Evolutionary conservation across 2,888 invertebrate genomes (phyloP), one percentile per base, ranked within the genome.

Genomic region (Sinohyriopsis cumingii): DNA sequence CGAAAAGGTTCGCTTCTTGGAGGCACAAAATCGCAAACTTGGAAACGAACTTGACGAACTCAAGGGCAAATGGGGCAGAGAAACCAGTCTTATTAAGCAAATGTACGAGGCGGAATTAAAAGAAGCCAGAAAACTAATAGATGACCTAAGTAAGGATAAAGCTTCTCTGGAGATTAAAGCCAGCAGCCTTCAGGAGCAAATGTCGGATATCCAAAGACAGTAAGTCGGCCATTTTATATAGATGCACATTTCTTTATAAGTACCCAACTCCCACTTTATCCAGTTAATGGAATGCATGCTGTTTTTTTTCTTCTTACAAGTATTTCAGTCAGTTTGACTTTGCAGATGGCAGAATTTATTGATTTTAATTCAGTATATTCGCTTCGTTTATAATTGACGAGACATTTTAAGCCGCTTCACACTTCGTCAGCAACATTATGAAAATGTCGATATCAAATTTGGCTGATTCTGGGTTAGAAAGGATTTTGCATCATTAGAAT

Each of bases 41-140:
- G 89, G 85, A 60, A 80, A 81, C 19, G 90, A 90, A 74, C 75
- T 90, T 68, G 88, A 89, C 24, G 84, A 84, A 33, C 81, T 90
- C 68, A 87, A 84, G 68, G 84, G 83, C 25, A 85, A 87, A 82
- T 88, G 88, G 87, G 88, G 88, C 67, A 85, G 87, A 64, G 87
- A 87, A 78, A 89, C 89, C 4, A 80, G 80, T 59, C 85, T 87
- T 73, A 86, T 90, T 71, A 89, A 91, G 82, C 83, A 86, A 69
- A 90, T 90, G 89, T 92, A 90, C 86, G 90, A 91, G 66, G 89
- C 89, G 66, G 91, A 91, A 74, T 83, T 92, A 75, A 88, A 90
- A 9, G 91, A 91, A 70, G 91, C 91, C 33, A 82, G 91, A 55
- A 88, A 89, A 69, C 87, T 91, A 66, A 89, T 92, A 69, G 91